Evolutionary conservation across 2,113 vertebrate genomes (phyloP).

Genomic region (Urocolius indicus): DNA sequence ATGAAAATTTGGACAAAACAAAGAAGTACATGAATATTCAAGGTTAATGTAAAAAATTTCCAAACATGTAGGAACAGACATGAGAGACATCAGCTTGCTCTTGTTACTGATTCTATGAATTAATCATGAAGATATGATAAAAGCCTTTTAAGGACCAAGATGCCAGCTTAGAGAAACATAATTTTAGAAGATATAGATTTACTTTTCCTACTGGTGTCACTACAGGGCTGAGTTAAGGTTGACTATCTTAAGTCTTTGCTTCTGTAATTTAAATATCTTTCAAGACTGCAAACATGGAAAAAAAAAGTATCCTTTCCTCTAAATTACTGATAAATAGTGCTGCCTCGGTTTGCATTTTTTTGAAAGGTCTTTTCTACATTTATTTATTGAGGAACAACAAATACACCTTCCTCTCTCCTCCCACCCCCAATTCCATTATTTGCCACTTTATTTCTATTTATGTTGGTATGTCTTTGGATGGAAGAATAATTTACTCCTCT

Average conservation of each 20-base stretch:
- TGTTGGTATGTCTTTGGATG: not conserved
- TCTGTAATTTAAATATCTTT: not conserved
- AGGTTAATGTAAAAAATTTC: not conserved
- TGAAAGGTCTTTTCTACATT: not conserved
- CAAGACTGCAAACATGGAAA: not conserved
- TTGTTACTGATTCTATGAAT: not conserved
- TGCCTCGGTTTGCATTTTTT: not conserved
- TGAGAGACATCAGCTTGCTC: not conserved
- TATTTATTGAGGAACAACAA: not conserved
- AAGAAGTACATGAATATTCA: not conserved
- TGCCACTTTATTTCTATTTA: not conserved
- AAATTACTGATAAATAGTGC: not conserved
- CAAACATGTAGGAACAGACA: not conserved
- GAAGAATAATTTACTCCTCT: not conserved
- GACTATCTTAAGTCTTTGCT: not conserved
- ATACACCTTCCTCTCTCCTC: not conserved
- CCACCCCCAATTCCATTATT: accelerated
- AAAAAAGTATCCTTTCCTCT: not conserved
- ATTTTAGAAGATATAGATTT: slow-evolving; percentile 5
- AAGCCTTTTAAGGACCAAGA: not conserved
- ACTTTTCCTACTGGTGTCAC: slow-evolving; percentile 37
- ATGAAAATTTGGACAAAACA: not conserved
- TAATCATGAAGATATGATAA: slow-evolving; percentile 20
- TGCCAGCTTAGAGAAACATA: not conserved
- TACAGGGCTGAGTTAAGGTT: not conserved